A percentile compares a stretch with the other conserved stretches of the same genome.
Evolutionary conservation across 1,140 invertebrate species (phyloP).

Genomic region (Leptinotarsa texana): DNA sequence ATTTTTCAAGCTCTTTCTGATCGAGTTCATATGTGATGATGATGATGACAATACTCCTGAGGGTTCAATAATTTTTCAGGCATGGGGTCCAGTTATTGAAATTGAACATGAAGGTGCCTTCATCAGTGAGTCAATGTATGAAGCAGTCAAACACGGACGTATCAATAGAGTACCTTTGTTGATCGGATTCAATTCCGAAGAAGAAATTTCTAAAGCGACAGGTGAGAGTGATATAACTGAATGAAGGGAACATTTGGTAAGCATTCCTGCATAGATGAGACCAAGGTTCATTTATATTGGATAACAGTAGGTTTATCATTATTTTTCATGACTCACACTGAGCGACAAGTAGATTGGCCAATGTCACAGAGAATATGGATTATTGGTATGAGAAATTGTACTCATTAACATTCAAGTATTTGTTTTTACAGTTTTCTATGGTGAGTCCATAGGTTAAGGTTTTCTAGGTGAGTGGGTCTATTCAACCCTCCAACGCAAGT

Average conservation of each 20-base stretch:
- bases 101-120: conserved; percentile 30
- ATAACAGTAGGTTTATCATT: neutral
- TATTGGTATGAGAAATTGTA: neutral
- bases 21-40: neutral
- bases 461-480: no score
- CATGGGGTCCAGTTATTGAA: conserved; percentile 29
- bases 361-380: neutral
- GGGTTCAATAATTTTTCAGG: neutral
- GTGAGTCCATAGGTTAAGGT: no score
- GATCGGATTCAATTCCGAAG: conserved; percentile 39
- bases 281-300: neutral
- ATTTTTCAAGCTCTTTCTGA: neutral
- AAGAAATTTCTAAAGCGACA: conserved; percentile 14
- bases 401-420: no score
- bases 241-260: neutral
- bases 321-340: neutral
- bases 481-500: no score
- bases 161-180: conserved; percentile 38
- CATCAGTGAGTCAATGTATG: conserved; percentile 33
- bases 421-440: no score
- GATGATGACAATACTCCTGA: no score
- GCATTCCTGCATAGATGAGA: neutral
- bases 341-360: neutral
- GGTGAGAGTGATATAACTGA: neutral
- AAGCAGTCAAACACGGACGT: conserved; percentile 30